phyloP scores from a whole-genome alignment of 2,797 vertebrate species.

The Scomberomorus guttatus region DNA sequence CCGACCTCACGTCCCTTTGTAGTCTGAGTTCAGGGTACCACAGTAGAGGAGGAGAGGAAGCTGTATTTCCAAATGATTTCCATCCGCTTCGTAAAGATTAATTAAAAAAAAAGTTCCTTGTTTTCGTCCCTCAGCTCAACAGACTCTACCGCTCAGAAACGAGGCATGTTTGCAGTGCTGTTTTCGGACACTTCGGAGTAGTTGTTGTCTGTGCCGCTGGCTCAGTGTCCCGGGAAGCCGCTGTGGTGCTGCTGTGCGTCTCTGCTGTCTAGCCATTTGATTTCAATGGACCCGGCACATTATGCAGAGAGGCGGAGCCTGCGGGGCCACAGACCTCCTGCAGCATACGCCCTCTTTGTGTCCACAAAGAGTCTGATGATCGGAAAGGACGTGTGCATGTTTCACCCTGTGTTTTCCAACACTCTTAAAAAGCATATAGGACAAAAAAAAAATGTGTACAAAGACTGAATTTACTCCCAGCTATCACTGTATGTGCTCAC shows the following conservation, averaged over 20 bases:
- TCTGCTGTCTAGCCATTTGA: constrained; percentile 57
- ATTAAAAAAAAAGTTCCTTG: constrained; percentile 31
- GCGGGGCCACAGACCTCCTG: constrained; percentile 17
- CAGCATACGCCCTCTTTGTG: constrained; percentile 74
- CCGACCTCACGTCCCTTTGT: constrained; percentile 72
- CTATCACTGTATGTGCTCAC: background rate
- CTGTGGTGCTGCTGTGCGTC: constrained; percentile 26
- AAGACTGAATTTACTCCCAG: background rate
- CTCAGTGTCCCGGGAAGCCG: constrained; percentile 40
- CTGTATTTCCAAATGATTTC: constrained; percentile 66
- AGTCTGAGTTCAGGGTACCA: constrained; percentile 79
- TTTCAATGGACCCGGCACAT: constrained; percentile 80
- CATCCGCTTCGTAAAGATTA: constrained; percentile 66
- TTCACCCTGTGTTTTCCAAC: background rate
- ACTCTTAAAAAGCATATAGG: background rate
- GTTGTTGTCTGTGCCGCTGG: background rate
- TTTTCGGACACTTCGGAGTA: constrained; percentile 10
- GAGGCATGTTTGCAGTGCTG: constrained; percentile 12
- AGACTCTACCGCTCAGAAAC: background rate
- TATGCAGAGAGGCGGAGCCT: constrained; percentile 77
- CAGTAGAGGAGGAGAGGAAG: constrained; percentile 66
- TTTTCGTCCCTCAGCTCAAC: background rate
- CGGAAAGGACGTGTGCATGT: constrained; percentile 19
- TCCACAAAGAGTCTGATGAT: constrained; percentile 30
- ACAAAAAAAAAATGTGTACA: background rate